Percentiles rank a stretch among this genome's conserved stretches.
Conservation (phyloP, 2,113 vertebrate species). For the Odontophorus gujanensis region DNA sequence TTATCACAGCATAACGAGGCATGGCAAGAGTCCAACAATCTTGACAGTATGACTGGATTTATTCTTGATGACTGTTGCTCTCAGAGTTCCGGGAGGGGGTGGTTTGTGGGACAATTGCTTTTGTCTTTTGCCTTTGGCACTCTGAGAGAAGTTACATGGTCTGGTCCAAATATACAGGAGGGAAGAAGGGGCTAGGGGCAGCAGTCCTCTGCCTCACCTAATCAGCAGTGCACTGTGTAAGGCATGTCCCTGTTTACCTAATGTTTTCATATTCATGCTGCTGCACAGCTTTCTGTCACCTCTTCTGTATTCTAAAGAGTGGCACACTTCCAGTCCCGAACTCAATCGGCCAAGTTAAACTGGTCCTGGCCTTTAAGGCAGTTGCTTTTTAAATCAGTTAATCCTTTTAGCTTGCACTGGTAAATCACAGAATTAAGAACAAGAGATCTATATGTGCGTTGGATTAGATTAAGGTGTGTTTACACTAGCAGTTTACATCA, state of each 20-base stretch:
- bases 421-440: conserved; percentile 36
- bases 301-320: background rate
- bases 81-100: background rate
- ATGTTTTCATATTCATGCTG: background rate
- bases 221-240: background rate
- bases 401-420: conserved; percentile 32
- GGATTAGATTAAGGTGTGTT: conserved; percentile 17
- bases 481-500: conserved; percentile 7
- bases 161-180: background rate
- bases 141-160: background rate
- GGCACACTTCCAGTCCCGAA: background rate
- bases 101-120: background rate
- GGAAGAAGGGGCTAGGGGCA: background rate
- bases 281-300: background rate
- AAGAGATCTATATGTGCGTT: background rate
- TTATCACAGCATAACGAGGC: background rate
- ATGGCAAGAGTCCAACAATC: background rate
- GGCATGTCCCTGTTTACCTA: background rate
- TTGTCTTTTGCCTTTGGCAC: background rate
- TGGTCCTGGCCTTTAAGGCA: background rate
- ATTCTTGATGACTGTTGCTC: background rate
- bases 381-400: conserved; percentile 43
- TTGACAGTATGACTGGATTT: background rate
- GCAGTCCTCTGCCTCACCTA: background rate
- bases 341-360: background rate